Evolutionary conservation across 2,888 invertebrate genomes (phyloP).

Genomic region (Bugula neritina): DNA sequence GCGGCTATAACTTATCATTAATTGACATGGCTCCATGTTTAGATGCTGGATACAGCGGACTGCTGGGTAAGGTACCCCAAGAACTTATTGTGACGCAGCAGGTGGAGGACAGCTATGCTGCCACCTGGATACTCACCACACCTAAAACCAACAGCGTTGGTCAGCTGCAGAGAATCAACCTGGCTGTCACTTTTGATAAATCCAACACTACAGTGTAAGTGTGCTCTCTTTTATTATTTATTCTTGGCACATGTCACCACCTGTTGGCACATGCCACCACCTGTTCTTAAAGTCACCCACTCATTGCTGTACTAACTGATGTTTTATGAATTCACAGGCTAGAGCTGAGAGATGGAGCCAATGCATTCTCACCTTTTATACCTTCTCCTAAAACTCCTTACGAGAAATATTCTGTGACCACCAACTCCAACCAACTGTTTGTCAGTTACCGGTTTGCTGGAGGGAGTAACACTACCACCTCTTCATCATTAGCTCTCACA

Average conservation of each 20-base stretch:
- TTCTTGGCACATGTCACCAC: not conserved
- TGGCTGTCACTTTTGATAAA: not conserved
- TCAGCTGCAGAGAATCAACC: not conserved
- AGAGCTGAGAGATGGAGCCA: constrained; percentile 21
- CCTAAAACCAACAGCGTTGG: not conserved
- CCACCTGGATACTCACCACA: not conserved
- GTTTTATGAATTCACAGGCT: no score
- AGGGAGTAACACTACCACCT: not conserved
- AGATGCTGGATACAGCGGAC: constrained; percentile 1
- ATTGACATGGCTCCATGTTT: no score
- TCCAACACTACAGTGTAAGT: not conserved
- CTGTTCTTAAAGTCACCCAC: no score
- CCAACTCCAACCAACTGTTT: not conserved
- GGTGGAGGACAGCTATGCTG: not conserved
- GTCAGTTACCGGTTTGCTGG: not conserved
- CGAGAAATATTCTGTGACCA: not conserved
- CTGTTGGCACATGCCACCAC: no score
- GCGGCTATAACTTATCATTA: no score
- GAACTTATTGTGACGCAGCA: no score
- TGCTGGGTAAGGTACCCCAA: not conserved
- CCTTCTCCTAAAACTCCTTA: not conserved
- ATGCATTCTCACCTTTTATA: not conserved
- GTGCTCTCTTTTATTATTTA: not conserved
- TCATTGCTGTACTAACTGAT: no score
- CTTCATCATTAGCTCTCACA: not conserved